A percentile compares a stretch with the other conserved stretches of the same genome.
phyloP scores from a whole-genome alignment of 2,113 vertebrate species.

The Nycticorax nycticorax region DNA sequence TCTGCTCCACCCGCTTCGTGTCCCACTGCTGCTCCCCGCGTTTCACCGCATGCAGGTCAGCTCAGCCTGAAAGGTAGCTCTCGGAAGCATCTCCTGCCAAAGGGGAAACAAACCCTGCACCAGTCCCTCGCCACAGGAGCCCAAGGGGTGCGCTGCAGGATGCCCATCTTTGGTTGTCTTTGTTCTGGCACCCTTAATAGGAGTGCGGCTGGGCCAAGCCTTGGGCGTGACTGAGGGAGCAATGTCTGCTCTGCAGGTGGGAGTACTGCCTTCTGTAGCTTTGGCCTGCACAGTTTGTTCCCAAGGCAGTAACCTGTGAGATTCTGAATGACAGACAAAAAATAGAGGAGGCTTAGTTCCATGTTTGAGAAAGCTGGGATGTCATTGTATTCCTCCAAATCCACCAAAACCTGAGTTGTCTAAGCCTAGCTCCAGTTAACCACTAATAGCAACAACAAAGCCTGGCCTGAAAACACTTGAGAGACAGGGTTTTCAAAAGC shows the following conservation, averaged over 20 bases:
- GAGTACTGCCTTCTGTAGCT: not conserved
- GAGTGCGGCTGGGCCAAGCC: not conserved
- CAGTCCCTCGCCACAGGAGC: not conserved
- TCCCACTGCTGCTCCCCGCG: fast-evolving
- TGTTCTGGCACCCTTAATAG: not conserved
- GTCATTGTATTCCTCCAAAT: not conserved
- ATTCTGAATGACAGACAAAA: not conserved
- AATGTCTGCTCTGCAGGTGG: not conserved
- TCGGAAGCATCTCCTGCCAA: not conserved
- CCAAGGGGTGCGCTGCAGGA: not conserved
- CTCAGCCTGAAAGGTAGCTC: not conserved
- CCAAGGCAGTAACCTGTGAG: not conserved
- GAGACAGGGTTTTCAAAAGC: not conserved
- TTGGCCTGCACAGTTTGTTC: not conserved
- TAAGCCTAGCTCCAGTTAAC: not conserved
- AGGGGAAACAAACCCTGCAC: not conserved
- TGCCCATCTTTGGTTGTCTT: not conserved
- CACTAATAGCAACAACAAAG: not conserved
- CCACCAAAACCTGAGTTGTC: not conserved
- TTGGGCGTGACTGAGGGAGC: fast-evolving
- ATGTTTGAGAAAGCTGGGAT: not conserved
- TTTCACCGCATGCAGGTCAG: not conserved
- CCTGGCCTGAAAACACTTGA: not conserved
- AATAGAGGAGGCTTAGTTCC: not conserved
- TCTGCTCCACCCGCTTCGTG: fast-evolving